phyloP scores from a whole-genome alignment of 2,888 invertebrate species.

The Tridacna crocea region DNA sequence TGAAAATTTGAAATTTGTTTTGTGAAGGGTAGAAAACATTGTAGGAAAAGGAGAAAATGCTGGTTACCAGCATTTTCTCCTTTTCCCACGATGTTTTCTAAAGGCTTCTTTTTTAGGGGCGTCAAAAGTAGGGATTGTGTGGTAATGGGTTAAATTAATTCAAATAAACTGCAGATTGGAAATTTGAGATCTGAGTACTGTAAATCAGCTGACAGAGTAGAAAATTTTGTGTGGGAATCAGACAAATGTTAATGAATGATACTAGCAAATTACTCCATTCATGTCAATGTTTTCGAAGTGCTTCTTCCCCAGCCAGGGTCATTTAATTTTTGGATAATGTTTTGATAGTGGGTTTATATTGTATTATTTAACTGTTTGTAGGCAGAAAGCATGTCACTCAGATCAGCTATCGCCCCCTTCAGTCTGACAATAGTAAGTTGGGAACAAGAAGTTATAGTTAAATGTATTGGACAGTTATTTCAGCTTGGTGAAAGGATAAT shows the following conservation, averaged over 20 bases:
- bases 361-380: slow-evolving; percentile 1
- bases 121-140: too few relatives aligned
- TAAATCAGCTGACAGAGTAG: not conserved
- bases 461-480: not conserved
- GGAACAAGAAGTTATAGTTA: not conserved
- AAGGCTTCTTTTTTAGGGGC: too few relatives aligned
- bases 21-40: too few relatives aligned
- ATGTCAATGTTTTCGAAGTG: not conserved
- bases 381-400: slow-evolving; percentile 42
- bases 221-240: not conserved
- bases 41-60: too few relatives aligned
- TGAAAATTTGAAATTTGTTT: too few relatives aligned
- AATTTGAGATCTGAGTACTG: too few relatives aligned
- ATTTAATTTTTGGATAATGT: not conserved
- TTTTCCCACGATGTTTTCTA: too few relatives aligned
- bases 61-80: too few relatives aligned
- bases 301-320: not conserved
- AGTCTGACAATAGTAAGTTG: not conserved
- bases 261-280: not conserved
- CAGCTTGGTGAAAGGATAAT: not conserved
- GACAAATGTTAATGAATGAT: not conserved
- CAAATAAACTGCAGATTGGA: too few relatives aligned
- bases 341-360: not conserved
- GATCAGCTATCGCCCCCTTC: slow-evolving; percentile 27
- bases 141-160: too few relatives aligned